Evolutionary conservation across 1,140 invertebrate genomes (phyloP).

Genomic region (Cyrtorhinus lividipennis): DNA sequence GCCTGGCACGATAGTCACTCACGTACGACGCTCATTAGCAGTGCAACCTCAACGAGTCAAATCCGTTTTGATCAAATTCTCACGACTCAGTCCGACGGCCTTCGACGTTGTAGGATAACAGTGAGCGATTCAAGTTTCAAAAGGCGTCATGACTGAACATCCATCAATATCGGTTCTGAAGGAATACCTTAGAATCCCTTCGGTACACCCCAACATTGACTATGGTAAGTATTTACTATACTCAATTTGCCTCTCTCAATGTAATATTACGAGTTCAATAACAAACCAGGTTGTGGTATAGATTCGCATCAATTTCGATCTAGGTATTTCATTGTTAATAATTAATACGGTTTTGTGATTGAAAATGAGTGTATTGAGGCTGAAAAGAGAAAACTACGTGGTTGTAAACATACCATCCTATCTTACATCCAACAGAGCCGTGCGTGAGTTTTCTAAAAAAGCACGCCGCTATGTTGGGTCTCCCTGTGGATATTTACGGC

Average conservation of each 20-base stretch:
- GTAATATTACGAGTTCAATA: not conserved
- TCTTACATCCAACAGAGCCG: slow-evolving; percentile 30
- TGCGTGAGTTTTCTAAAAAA: slow-evolving; percentile 55
- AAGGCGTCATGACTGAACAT: slow-evolving; percentile 15
- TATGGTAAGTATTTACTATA: slow-evolving; percentile 46
- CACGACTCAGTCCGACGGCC: too few relatives aligned
- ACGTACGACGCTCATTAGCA: too few relatives aligned
- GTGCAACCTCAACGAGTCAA: too few relatives aligned
- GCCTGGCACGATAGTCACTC: too few relatives aligned
- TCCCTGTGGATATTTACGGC: slow-evolving; percentile 43
- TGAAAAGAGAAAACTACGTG: not conserved
- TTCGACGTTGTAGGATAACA: too few relatives aligned
- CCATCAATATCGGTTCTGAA: slow-evolving; percentile 35
- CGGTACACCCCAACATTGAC: slow-evolving; percentile 64
- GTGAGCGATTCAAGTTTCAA: too few relatives aligned
- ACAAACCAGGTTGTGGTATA: not conserved
- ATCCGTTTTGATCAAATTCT: too few relatives aligned
- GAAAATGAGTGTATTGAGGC: not conserved
- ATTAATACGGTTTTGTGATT: too few relatives aligned
- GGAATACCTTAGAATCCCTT: slow-evolving; percentile 62
- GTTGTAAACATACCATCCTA: not conserved
- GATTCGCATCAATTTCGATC: not conserved
- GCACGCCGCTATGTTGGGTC: slow-evolving; percentile 48
- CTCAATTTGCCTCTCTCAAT: not conserved
- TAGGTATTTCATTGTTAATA: too few relatives aligned